Evolutionary conservation across 2,888 invertebrate species (phyloP).

Genomic region (Drosophila acutilabella): DNA sequence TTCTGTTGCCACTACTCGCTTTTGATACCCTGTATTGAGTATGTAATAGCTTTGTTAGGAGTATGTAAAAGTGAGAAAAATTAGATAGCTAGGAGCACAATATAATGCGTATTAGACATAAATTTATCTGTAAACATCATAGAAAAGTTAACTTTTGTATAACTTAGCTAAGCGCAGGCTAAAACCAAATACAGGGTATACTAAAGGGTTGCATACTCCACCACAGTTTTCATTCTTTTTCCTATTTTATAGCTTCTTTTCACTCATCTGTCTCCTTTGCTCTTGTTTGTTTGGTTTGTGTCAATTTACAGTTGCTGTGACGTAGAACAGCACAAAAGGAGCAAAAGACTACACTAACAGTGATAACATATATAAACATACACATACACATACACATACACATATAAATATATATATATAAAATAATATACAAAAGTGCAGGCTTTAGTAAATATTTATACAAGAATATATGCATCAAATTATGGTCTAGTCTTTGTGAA

Average conservation of each 20-base stretch:
- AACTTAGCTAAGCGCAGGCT: no score
- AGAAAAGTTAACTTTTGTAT: no score
- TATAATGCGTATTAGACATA: no score
- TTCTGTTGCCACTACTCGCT: constrained; percentile 19
- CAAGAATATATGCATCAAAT: constrained; percentile 59
- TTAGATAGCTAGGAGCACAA: no score
- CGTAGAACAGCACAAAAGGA: not conserved
- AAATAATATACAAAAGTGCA: constrained; percentile 66
- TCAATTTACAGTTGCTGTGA: constrained; percentile 53
- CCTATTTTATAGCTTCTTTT: constrained; percentile 10
- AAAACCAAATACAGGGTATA: no score
- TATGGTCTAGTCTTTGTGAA: constrained; percentile 32
- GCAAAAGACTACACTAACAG: constrained; percentile 13
- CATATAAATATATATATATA: constrained; percentile 12
- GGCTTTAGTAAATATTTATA: constrained; percentile 67
- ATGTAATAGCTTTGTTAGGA: no score
- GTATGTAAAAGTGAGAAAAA: no score
- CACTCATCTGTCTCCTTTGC: constrained; percentile 1
- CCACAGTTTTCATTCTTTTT: constrained; percentile 3
- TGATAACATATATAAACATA: not conserved
- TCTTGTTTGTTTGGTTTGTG: constrained; percentile 57
- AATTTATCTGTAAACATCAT: no score
- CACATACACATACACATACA: not conserved
- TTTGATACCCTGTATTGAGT: no score
- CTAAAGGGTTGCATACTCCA: no score